phyloP scores from a whole-genome alignment of 2,888 invertebrate species.

The Entomobrya multifasciata region DNA sequence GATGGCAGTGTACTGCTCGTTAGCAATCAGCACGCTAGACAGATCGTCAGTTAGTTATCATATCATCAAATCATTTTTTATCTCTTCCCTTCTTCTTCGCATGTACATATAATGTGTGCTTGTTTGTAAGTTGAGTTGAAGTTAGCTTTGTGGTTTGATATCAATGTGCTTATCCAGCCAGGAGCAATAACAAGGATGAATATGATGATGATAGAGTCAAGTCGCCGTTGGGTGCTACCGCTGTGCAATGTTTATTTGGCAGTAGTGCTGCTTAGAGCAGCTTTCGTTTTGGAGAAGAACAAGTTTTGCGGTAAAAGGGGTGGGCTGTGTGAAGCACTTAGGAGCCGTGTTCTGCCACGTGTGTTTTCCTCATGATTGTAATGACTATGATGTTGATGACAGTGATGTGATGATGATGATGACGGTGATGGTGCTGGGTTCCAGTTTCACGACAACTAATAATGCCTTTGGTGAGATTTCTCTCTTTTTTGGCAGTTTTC shows the following conservation, averaged over 20 bases:
- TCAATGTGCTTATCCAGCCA: slow-evolving; percentile 63
- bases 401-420: slow-evolving; percentile 23
- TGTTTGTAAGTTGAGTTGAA: background rate
- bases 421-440: slow-evolving; percentile 46
- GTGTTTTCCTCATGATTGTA: slow-evolving; percentile 68
- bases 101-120: background rate
- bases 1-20: slow-evolving; percentile 34
- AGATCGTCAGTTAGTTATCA: slow-evolving; percentile 52
- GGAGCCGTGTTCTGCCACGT: slow-evolving; percentile 64
- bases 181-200: slow-evolving; percentile 55
- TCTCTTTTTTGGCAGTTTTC: slow-evolving; percentile 39
- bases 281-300: slow-evolving; percentile 1
- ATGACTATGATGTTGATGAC: slow-evolving; percentile 60
- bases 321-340: slow-evolving; percentile 55
- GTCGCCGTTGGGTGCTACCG: slow-evolving; percentile 64
- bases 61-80: background rate
- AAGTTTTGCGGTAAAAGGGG: slow-evolving; percentile 68
- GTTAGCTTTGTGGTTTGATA: slow-evolving; percentile 12
- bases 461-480: slow-evolving; percentile 43
- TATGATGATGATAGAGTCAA: slow-evolving; percentile 60
- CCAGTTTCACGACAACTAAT: slow-evolving; percentile 49
- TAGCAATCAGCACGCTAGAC: slow-evolving; percentile 48
- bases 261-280: background rate
- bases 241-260: slow-evolving; percentile 28
- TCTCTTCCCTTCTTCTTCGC: background rate